A percentile compares a stretch with the other conserved stretches of the same genome.
phyloP scores from a whole-genome alignment of 2,797 vertebrate species.

The Amblyraja radiata region DNA sequence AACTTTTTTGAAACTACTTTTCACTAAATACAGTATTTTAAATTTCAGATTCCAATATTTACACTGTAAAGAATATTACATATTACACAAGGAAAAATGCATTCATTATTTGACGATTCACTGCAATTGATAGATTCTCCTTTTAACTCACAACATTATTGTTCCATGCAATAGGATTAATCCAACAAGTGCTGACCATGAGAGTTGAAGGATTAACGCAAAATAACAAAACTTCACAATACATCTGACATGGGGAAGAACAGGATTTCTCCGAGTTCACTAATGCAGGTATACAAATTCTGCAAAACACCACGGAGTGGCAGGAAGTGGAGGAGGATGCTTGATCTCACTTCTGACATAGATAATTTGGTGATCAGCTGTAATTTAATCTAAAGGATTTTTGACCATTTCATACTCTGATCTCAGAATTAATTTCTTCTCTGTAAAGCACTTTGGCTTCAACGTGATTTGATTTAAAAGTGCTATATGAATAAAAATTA shows the following conservation, averaged over 20 bases:
- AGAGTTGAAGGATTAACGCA: no score
- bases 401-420: neutral
- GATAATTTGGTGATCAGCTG: neutral
- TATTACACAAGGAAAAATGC: no score
- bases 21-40: neutral
- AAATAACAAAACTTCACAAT: neutral
- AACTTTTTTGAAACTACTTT: neutral
- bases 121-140: neutral
- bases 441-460: no score
- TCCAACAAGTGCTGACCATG: neutral
- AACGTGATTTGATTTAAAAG: no score
- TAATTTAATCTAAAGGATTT: neutral
- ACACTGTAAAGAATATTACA: neutral
- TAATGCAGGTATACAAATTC: neutral
- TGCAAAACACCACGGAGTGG: neutral
- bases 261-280: neutral
- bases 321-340: neutral
- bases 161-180: neutral
- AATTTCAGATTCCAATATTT: neutral
- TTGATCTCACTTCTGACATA: neutral
- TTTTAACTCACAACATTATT: neutral
- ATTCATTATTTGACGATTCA: neutral
- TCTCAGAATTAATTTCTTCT: neutral
- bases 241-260: neutral
- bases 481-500: no score